These are phyloP conservation scores for Bungarus multicinctus DNA, from an alignment of 2,113 vertebrate species.

Conservation along the genomic window DNA sequence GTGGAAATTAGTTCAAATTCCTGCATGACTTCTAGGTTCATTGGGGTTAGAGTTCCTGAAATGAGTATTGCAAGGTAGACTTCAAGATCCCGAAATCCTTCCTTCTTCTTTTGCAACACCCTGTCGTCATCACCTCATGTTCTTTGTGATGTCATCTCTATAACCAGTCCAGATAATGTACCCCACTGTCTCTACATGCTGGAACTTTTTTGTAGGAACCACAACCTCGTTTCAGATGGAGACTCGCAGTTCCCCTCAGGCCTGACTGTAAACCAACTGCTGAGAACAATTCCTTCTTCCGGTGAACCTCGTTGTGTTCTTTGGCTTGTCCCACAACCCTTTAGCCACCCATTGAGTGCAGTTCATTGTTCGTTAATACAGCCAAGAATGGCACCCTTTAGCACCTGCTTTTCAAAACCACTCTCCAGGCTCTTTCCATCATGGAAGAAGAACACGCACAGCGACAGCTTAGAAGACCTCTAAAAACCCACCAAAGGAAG, in stretches of 20 bases:
- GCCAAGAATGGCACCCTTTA: conserved; percentile 48
- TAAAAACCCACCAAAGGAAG: not conserved
- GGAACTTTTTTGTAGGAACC: conserved; percentile 10
- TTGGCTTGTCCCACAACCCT: conserved; percentile 52
- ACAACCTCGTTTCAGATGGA: not conserved
- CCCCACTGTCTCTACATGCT: not conserved
- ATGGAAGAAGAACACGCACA: conserved; percentile 45
- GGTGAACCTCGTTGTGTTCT: conserved; percentile 46
- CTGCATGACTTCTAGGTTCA: not conserved
- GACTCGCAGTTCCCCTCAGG: conserved; percentile 33
- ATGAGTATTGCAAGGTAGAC: too few species aligned
- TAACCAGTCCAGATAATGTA: not conserved
- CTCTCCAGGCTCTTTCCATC: not conserved
- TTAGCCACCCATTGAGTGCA: conserved; percentile 60
- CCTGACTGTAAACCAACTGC: conserved; percentile 37
- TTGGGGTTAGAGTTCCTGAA: not conserved
- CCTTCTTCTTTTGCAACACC: not conserved
- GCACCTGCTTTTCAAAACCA: conserved; percentile 17
- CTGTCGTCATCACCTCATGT: not conserved
- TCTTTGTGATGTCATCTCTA: not conserved
- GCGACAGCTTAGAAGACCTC: not conserved
- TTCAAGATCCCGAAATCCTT: not conserved
- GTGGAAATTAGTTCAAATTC: not conserved
- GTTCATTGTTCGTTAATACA: conserved; percentile 55
- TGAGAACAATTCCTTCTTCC: conserved; percentile 28